Conservation (phyloP, 2,113 vertebrate species). For the Tupaia chinensis region DNA sequence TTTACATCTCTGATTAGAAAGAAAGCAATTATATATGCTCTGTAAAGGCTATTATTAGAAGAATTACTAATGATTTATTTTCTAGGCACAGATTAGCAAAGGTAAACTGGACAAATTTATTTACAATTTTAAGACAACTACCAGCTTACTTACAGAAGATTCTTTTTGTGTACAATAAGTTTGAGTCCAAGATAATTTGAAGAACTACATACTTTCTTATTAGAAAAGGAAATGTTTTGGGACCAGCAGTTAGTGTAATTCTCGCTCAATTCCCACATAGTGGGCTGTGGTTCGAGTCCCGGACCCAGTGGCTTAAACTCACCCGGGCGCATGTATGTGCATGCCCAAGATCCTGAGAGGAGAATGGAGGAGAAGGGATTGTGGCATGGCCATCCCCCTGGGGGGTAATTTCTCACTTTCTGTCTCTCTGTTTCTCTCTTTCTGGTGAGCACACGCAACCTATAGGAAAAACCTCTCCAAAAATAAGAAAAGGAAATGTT, state of each 20-base stretch:
- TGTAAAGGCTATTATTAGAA: conserved; percentile 36
- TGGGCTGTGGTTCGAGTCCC: too few relatives aligned
- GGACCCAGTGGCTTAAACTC: too few relatives aligned
- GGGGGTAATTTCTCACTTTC: too few relatives aligned
- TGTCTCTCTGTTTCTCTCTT: too few relatives aligned
- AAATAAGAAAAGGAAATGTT: not conserved
- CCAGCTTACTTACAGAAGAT: conserved; percentile 56
- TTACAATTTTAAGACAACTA: conserved; percentile 67
- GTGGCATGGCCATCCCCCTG: too few relatives aligned
- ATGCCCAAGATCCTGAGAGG: too few relatives aligned
- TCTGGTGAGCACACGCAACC: too few relatives aligned
- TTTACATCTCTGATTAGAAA: conserved; percentile 46
- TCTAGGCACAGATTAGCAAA: conserved; percentile 60
- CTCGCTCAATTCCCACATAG: too few relatives aligned
- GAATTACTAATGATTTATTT: conserved; percentile 73
- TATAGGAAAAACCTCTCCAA: too few relatives aligned
- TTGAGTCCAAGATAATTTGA: conserved; percentile 50
- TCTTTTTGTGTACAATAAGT: conserved; percentile 48
- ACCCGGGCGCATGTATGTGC: too few relatives aligned
- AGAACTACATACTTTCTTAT: conserved; percentile 32
- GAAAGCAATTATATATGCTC: conserved; percentile 53
- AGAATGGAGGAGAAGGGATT: too few relatives aligned
- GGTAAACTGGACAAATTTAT: conserved; percentile 39
- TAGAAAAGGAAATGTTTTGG: not conserved
- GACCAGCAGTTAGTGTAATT: too few relatives aligned